phyloP scores from a whole-genome alignment of 1,140 invertebrate genomes.

The Arctopsyche grandis region DNA sequence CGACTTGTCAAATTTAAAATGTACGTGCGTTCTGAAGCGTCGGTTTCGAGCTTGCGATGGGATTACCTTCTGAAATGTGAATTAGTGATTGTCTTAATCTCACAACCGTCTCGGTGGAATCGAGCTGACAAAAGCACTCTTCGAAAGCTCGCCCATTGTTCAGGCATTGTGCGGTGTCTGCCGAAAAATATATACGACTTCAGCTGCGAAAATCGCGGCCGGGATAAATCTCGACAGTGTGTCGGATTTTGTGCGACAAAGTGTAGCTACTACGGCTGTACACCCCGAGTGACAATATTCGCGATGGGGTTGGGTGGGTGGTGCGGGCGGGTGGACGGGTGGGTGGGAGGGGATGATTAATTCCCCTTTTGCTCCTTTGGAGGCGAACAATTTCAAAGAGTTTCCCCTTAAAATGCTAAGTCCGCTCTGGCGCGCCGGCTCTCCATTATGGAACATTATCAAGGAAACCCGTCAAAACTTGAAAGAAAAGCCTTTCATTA shows the following conservation, averaged over 20 bases:
- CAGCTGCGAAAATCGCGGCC: neutral
- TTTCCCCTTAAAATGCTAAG: slow-evolving; percentile 37
- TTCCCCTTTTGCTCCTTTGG: slow-evolving; percentile 14
- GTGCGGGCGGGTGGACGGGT: too few relatives aligned
- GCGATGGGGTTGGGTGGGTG: neutral
- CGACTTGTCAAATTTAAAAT: too few relatives aligned
- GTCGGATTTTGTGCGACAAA: slow-evolving; percentile 5
- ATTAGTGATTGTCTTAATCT: too few relatives aligned
- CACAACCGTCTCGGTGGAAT: too few relatives aligned
- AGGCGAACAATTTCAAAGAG: slow-evolving; percentile 39
- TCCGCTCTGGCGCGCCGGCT: slow-evolving; percentile 12
- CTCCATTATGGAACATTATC: slow-evolving; percentile 41
- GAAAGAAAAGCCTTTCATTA: slow-evolving; percentile 47
- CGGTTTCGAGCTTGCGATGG: too few relatives aligned
- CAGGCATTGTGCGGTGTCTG: neutral
- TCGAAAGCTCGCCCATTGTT: too few relatives aligned
- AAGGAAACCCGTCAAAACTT: slow-evolving; percentile 44
- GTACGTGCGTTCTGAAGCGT: too few relatives aligned
- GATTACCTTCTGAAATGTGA: too few relatives aligned
- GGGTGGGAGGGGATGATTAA: slow-evolving; percentile 28
- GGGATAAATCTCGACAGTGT: slow-evolving; percentile 7
- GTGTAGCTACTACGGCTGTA: too few relatives aligned
- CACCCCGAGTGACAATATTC: slow-evolving; percentile 33
- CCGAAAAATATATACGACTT: neutral
- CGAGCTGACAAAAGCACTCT: too few relatives aligned